These are phyloP conservation scores for Capitulum mitella DNA, from an alignment of 2,888 invertebrate species.

Conservation along the genomic window DNA sequence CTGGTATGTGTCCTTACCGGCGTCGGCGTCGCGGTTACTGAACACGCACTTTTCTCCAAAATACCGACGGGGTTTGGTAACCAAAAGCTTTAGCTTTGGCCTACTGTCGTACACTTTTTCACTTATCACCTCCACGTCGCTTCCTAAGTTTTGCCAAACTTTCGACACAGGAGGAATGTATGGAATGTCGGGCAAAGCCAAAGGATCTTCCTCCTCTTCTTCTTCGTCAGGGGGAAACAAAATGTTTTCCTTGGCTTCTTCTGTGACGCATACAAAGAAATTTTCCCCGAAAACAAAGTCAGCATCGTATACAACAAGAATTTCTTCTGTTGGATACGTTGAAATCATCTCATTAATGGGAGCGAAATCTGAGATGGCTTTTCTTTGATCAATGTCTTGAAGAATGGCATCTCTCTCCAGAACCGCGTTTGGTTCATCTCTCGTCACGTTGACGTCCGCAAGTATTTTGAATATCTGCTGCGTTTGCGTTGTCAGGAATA, in stretches of 20 bases:
- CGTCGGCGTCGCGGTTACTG: not conserved
- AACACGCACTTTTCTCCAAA: not conserved
- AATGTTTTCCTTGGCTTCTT: not conserved
- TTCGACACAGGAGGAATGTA: not conserved
- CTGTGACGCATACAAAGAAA: slow-evolving; percentile 7
- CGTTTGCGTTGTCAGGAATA: not conserved
- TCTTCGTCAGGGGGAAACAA: not conserved
- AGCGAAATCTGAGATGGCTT: not conserved
- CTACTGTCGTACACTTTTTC: not conserved
- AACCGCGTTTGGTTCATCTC: not conserved
- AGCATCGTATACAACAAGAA: not conserved
- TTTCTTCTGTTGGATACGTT: not conserved
- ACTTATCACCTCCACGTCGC: not conserved
- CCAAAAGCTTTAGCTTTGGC: not conserved
- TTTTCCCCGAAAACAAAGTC: not conserved
- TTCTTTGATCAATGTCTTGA: not conserved
- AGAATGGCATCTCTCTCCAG: not conserved
- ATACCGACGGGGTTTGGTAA: not conserved
- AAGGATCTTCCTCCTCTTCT: not conserved
- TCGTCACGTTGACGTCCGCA: not conserved
- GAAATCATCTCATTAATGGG: not conserved
- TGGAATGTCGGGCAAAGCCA: not conserved
- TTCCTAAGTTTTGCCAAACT: not conserved
- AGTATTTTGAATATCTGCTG: not conserved
- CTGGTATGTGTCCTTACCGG: not conserved